phyloP scores from a whole-genome alignment of 1,140 invertebrate species.

The Trichonephila clavipes region DNA sequence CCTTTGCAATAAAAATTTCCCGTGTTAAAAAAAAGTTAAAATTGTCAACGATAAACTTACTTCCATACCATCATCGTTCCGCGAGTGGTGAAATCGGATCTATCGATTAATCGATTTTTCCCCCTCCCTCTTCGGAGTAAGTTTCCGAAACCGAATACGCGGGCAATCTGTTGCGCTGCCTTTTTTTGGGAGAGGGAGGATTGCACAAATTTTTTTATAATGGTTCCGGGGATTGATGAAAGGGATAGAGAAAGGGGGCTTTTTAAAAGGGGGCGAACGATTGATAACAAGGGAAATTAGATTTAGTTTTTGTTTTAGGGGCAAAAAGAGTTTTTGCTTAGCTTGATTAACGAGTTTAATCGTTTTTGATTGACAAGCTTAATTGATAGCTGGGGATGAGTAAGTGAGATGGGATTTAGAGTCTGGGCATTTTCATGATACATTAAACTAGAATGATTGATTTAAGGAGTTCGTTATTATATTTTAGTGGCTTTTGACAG shows the following conservation, averaged over 20 bases:
- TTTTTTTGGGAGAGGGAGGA: not conserved
- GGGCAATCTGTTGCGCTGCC: constrained; percentile 55
- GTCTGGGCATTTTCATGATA: too few species aligned
- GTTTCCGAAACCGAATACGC: constrained; percentile 55
- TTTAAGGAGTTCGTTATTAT: too few species aligned
- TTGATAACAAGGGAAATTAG: constrained; percentile 13
- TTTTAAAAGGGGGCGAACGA: not conserved
- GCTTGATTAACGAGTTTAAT: not conserved
- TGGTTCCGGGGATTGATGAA: not conserved
- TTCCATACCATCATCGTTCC: constrained; percentile 43
- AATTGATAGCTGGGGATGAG: not conserved
- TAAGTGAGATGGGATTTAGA: too few species aligned
- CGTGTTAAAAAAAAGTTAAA: not conserved
- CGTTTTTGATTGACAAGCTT: not conserved
- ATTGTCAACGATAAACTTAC: constrained; percentile 20
- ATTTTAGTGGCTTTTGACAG: too few species aligned
- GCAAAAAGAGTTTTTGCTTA: not conserved
- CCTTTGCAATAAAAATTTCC: too few species aligned
- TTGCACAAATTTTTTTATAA: not conserved
- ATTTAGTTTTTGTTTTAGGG: not conserved
- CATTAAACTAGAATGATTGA: too few species aligned
- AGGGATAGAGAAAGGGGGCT: not conserved
- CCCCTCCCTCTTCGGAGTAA: constrained; percentile 6
- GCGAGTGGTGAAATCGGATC: constrained; percentile 41
- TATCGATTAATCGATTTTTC: constrained; percentile 63